Conservation (phyloP, 2,797 vertebrate genomes). For the Sus cebifrons region DNA sequence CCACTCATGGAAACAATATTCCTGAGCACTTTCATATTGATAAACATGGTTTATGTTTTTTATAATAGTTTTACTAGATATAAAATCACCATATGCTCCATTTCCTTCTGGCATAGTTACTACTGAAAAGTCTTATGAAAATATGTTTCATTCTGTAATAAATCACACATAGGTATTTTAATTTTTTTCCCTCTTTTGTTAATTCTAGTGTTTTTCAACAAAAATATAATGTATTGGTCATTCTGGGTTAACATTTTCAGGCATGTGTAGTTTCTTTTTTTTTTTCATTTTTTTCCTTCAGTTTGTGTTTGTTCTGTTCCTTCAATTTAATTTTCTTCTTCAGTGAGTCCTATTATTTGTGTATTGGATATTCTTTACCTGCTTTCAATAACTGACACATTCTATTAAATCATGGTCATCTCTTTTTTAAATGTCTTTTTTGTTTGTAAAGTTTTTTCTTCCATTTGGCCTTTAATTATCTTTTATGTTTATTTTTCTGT, state of each 20-base stretch:
- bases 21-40: background rate
- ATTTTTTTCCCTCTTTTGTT: background rate
- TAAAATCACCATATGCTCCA: background rate
- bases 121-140: background rate
- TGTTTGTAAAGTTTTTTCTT: background rate
- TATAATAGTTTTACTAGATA: background rate
- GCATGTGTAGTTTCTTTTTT: background rate
- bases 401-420: background rate
- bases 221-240: background rate
- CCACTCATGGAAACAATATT: background rate
- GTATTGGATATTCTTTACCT: background rate
- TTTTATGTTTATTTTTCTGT: background rate
- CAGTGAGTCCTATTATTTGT: background rate
- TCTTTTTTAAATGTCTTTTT: background rate
- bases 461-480: background rate
- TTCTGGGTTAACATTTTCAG: background rate
- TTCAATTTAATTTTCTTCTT: background rate
- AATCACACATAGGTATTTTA: background rate
- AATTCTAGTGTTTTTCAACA: background rate
- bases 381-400: background rate
- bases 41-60: background rate
- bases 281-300: background rate
- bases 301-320: background rate
- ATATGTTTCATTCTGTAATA: background rate
- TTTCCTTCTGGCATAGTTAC: background rate